phyloP scores from a whole-genome alignment of 1,140 invertebrate genomes.

The Dendrolimus punctatus region DNA sequence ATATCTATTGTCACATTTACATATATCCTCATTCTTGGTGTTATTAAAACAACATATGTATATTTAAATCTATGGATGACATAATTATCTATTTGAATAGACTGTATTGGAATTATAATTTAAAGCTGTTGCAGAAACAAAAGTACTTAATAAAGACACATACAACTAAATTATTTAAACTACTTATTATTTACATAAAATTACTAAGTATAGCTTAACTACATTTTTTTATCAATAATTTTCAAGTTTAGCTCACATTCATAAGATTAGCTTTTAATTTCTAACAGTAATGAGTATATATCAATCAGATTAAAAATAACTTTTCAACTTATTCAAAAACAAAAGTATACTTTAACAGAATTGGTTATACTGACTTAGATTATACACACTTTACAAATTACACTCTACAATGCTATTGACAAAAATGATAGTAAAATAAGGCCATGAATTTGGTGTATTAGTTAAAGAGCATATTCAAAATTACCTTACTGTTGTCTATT shows the following conservation, averaged over 20 bases:
- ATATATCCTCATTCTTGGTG: slow-evolving; percentile 5
- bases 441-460: neutral
- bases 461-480: neutral
- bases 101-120: neutral
- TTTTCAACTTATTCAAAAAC: no score
- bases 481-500: no score
- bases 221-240: slow-evolving; percentile 22
- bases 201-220: slow-evolving; percentile 16
- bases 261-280: slow-evolving; percentile 61
- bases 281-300: slow-evolving; percentile 9
- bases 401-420: no score
- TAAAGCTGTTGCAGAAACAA: neutral
- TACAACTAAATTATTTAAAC: slow-evolving; percentile 1
- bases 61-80: no score
- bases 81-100: no score
- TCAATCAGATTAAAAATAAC: neutral
- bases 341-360: no score
- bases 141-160: neutral
- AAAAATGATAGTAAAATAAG: neutral
- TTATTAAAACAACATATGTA: no score
- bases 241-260: slow-evolving; percentile 60
- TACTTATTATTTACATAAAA: slow-evolving; percentile 9
- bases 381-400: neutral
- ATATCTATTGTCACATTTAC: slow-evolving; percentile 50
- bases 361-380: neutral